A percentile compares a stretch with the other conserved stretches of the same genome.
Evolutionary conservation across 2,888 invertebrate genomes (phyloP).

Genomic region (Strigamia crassipes): DNA sequence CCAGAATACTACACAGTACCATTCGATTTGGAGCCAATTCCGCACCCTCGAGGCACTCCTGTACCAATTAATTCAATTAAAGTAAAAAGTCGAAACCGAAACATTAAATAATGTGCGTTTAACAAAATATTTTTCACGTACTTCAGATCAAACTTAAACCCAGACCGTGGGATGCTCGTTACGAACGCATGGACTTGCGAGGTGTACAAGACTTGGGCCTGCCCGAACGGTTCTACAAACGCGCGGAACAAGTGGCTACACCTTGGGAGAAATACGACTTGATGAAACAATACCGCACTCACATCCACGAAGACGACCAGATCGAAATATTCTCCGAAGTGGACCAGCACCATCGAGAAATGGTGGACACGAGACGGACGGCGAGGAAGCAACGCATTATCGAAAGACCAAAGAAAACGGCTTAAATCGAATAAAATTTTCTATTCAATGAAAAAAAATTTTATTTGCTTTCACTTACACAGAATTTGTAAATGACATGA

Average conservation of each 20-base stretch:
- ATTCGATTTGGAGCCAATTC: conserved; percentile 85
- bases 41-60: conserved; percentile 73
- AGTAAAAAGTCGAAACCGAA: conserved; percentile 58
- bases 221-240: conserved; percentile 57
- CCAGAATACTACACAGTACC: conserved; percentile 92
- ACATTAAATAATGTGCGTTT: neutral
- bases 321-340: conserved; percentile 83
- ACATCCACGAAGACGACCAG: conserved; percentile 85
- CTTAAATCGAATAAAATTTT: conserved; percentile 58
- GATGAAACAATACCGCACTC: conserved; percentile 86
- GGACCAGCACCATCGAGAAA: conserved; percentile 71
- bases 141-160: conserved; percentile 63
- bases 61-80: conserved; percentile 78
- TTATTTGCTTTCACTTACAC: conserved; percentile 43
- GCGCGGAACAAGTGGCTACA: conserved; percentile 66
- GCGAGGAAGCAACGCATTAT: conserved; percentile 68
- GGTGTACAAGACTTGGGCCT: conserved; percentile 70
- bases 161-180: conserved; percentile 87
- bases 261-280: conserved; percentile 91
- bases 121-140: neutral
- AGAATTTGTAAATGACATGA: conserved; percentile 43
- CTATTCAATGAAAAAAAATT: conserved; percentile 19
- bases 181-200: conserved; percentile 78
- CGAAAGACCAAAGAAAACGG: conserved; percentile 67
- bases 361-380: conserved; percentile 70